Evolutionary conservation across 2,888 invertebrate species (phyloP), one percentile per base, ranked within the genome.

Genomic region (Agrochola lychnidis): DNA sequence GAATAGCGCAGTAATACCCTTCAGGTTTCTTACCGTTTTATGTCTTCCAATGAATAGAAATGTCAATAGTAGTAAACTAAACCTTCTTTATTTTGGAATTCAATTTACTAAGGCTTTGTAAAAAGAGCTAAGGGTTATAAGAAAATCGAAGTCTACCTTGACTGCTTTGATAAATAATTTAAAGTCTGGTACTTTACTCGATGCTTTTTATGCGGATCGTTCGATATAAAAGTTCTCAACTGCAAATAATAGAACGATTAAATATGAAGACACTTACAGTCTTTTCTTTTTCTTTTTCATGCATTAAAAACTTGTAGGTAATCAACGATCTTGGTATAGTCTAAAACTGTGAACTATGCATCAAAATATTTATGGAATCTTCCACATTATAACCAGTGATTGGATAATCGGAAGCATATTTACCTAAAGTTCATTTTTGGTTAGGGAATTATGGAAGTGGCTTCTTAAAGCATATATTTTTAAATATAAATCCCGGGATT

Each of bases 71-170:
- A 64, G 51, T 79, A 79, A 79, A 73, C 63, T 66, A 51, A 84
- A 79, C 25, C 68, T 56, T 56, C 4, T 64, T 72, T 83, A 57
- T 73, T 72, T 25, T 36, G 64, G 48, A 69, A 83, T 79, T 42
- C 80, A 79, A 84, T 84, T 84, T 84, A 79, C 64, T 66, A 56
- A 63, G 68, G 80, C 61, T 72, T 81, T 68, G 63, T 53, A 68
- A 72, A 72, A 81, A 72, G 45, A 57, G 53, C 64, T 69, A 59
- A 48, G 36, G 40, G 51, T 51, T 78, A 5, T 70, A 42, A 36
- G 7, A 72, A 61, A 79, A 40, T 72, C 19, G 63, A 25, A 66
- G n/a, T 19, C 19, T 40, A 40, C 30, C 59, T 53, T 76, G 22
- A 40, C 22, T 53, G 16, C 25, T 67, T 25, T 51, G 36, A 63